Base-by-base conservation (phyloP, 37 sponge, comb jelly and placozoan species). In the Tethya wilhelma region DNA sequence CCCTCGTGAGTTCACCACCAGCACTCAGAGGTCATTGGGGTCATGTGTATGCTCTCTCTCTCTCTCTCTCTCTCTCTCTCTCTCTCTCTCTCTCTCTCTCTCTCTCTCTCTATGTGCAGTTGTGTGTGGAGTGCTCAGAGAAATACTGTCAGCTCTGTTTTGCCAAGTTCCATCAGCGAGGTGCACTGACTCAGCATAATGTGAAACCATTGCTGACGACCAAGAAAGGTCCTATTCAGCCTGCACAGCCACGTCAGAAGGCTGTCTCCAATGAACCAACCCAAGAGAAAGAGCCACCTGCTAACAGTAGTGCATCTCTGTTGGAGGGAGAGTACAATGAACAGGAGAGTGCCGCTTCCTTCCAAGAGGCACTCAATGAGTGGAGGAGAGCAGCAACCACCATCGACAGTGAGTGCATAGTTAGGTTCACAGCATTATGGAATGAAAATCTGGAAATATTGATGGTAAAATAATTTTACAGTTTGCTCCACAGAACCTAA, bases 311-410 rank as follows among this genome's bases (percentile, higher is more conserved):
- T 14, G 9, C 2, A 72, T 81, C 81, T 12, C 77, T 94, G 33
- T 72, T 90, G 62, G 78, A 87, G 3, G 94, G 94, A 4, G 68
- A 44, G 0, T 94, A 89, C 68, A 83, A 90, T 53, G 91, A 94
- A 66, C 73, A 73, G 39, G 80, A 60, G 17, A 86, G 84, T 68
- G 88, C 94, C 19, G 71, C 75, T 32, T 77, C 88, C 22, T 94
- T 94, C 31, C 88, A 83, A 45, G 85, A 94, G 55, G 94, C 94
- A 19, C 81, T 94, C 3, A 34, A 67, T 26, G 88, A 81, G 32
- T 94, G 94, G 94, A 75, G 94, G 59, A 45, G 6, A 45, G 75
- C n/a, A 29, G 7, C 6, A 26, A 60, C 26, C 28, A 60, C 53
- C 53, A 49, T 9, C 53, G 9, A n/a, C n/a, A n/a, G n/a, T n/a